These are phyloP conservation scores for Synanthedon vespiformis DNA, from an alignment of 2,888 invertebrate species.

Conservation along the genomic window DNA sequence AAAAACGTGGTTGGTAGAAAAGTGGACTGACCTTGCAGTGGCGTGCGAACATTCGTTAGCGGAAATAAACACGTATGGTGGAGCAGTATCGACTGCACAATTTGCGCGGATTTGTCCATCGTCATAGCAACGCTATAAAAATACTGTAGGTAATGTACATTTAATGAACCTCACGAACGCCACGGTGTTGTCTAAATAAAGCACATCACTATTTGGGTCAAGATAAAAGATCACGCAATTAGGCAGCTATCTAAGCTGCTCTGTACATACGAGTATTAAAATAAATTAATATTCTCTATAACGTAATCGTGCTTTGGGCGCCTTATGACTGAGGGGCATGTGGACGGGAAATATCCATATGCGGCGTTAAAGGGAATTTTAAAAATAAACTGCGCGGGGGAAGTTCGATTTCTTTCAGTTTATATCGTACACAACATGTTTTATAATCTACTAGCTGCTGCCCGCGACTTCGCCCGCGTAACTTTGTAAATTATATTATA, in stretches of 20 bases:
- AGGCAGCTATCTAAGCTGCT: constrained; percentile 4
- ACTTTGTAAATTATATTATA: too few relatives aligned
- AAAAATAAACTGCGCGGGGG: constrained; percentile 64
- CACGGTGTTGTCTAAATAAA: constrained; percentile 36
- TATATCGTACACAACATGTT: too few relatives aligned
- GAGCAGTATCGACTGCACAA: constrained; percentile 18
- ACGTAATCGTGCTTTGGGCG: background rate
- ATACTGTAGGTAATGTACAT: constrained; percentile 9
- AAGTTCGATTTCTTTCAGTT: constrained; percentile 24
- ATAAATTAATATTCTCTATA: too few relatives aligned
- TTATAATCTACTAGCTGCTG: too few relatives aligned
- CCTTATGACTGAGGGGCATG: constrained; percentile 28
- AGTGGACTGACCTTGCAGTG: constrained; percentile 28
- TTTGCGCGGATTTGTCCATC: constrained; percentile 29
- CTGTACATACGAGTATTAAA: constrained; percentile 11
- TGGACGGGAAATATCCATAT: constrained; percentile 49
- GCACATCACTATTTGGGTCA: constrained; percentile 46
- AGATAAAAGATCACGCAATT: constrained; percentile 13
- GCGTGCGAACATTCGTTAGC: constrained; percentile 21
- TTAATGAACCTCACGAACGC: constrained; percentile 34
- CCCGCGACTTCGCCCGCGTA: too few relatives aligned
- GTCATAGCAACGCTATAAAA: constrained; percentile 37
- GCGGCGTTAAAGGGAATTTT: constrained; percentile 27
- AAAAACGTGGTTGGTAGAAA: background rate
- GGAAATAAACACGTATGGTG: too few relatives aligned